Base-by-base conservation (phyloP, 2,888 invertebrate species). In the Diarsia mendica region DNA sequence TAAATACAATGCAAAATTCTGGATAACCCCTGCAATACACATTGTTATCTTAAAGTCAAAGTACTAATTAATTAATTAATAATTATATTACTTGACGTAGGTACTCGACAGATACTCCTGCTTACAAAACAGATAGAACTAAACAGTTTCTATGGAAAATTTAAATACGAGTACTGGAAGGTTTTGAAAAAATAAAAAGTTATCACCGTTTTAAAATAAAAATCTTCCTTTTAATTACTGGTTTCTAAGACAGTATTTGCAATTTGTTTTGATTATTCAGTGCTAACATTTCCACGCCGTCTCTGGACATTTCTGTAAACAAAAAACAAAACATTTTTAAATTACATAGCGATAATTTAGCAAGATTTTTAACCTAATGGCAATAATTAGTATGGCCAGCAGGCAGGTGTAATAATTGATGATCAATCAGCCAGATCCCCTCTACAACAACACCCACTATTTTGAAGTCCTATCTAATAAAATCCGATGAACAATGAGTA, bases 301-400 rank as follows among this genome's bases (percentile, higher is more conserved):
- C 6, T 91, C 87, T 0, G 96, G 95, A 82, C 96, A 96, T 95
- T 95, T 95, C 96, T 96, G 95, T 72, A 83, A 83, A n/a, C n/a
- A 55, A 69, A 72, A 53, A 46, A 5, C 18, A 39, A 39, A 20
- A 4, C 2, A 39, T 23, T 55, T 23, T 23, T 15, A 1, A 23
- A 23, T 55, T 23, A 55, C 55, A 23, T 13, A 13, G 23, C 2
- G 23, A 55, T 55, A 2, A 23, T 23, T 23, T 55, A 23, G 55
- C 55, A 23, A 23, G 13, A 53, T 23, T n/a, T 53, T 53, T 4
- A 53, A 51, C 20, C 3, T 23, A n/a, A n/a, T n/a, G n/a, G n/a
- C n/a, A n/a, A n/a, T n/a, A n/a, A n/a, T n/a, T n/a, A n/a, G n/a
- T n/a, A n/a, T n/a, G 10, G 11, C n/a, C 4, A 11, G 10, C 10